Base-by-base conservation (phyloP, 2,888 invertebrate genomes). In the Cecidostiba fungosa region DNA sequence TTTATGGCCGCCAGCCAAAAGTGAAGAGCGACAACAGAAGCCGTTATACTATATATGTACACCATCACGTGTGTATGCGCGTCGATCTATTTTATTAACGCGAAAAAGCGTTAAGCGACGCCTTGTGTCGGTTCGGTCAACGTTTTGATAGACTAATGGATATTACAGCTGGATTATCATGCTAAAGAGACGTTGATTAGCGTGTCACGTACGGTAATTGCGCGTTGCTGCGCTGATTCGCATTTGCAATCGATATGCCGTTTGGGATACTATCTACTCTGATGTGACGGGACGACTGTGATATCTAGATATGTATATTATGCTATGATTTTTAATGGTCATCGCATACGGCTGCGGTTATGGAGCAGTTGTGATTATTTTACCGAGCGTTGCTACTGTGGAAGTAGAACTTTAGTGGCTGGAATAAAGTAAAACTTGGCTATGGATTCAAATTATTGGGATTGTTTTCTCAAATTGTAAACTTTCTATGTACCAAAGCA, bases 151-250 rank as follows among this genome's bases (percentile, higher is more conserved):
- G 88, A 88, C 89, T 90, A 90, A 91, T 90, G 89, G 89, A 89
- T 89, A 89, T 89, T 90, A 89, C 88, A 87, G 82, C 59, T 82
- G 87, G 88, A 91, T 90, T 91, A 90, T 90, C 89, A 89, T 89
- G 89, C 89, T 90, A 89, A 90, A 90, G 89, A 88, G 90, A 90
- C 88, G 88, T 89, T 91, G 89, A 91, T 91, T 90, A 91, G 90
- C 88, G 88, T 84, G 87, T 89, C 88, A 87, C 82, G 82, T 88
- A 85, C 85, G 87, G 87, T 89, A 91, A 90, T 90, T 89, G 86
- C 87, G 87, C 88, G 70, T 89, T 87, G 89, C 83, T 85, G 6
- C 29, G 69, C 76, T 54, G 73, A 84, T 76, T 86, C 83, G 54
- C 87, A 88, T 85, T 82, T 86, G 86, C 79, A 85, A 86, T 78